A percentile compares a stretch with the other conserved stretches of the same genome.
These are phyloP conservation scores for Lagodon rhomboides DNA, from an alignment of 2,797 vertebrate species.

Conservation along the genomic window DNA sequence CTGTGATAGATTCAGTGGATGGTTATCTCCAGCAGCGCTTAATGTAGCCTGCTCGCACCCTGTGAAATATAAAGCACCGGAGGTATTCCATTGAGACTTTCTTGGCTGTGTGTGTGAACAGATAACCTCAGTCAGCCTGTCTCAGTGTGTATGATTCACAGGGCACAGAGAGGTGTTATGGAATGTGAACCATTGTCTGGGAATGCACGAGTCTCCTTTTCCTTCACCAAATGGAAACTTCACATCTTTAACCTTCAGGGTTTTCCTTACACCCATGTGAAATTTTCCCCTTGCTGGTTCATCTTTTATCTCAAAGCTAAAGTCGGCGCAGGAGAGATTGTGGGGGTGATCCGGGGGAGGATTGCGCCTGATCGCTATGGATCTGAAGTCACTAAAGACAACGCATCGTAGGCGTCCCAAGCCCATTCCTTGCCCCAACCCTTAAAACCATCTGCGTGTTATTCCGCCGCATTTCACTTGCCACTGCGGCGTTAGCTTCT, in stretches of 20 bases:
- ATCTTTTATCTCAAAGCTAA: constrained; percentile 40
- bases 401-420: constrained; percentile 39
- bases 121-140: constrained; percentile 60
- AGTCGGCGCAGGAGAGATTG: constrained; percentile 56
- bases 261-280: constrained; percentile 52
- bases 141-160: constrained; percentile 78
- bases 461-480: constrained; percentile 48
- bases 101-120: constrained; percentile 45
- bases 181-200: constrained; percentile 88
- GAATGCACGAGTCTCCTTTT: constrained; percentile 85
- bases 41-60: background rate
- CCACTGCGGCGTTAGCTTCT: constrained; percentile 45
- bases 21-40: constrained; percentile 10
- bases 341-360: constrained; percentile 35
- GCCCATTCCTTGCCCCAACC: constrained; percentile 25
- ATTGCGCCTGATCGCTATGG: constrained; percentile 33
- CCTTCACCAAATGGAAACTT: constrained; percentile 80
- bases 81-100: constrained; percentile 67
- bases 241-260: constrained; percentile 66
- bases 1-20: constrained; percentile 5
- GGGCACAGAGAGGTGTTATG: constrained; percentile 75
- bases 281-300: constrained; percentile 42
- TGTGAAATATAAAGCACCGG: constrained; percentile 31
- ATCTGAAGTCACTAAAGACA: constrained; percentile 55
- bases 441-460: constrained; percentile 38